A percentile compares a stretch with the other conserved stretches of the same genome.
Conservation (phyloP, 2,797 vertebrate species). For the Enteromius thamalakanensis region DNA sequence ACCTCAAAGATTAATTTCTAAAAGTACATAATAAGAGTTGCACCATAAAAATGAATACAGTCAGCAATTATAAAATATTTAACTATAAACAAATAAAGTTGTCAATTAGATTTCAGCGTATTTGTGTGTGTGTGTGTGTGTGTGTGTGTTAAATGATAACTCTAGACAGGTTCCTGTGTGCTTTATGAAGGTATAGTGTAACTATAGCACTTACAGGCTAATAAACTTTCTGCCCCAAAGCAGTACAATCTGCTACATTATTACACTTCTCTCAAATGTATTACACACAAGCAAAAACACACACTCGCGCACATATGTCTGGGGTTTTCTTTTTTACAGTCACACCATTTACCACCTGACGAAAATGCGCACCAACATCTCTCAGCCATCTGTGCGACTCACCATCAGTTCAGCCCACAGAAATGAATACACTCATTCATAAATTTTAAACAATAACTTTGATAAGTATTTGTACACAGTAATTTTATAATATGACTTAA, state of each 20-base stretch:
- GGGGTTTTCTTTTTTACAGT: neutral
- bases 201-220: slow-evolving; percentile 61
- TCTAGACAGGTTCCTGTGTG: slow-evolving; percentile 46
- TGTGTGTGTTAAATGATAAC: slow-evolving; percentile 3
- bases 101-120: neutral
- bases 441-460: no score
- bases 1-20: neutral
- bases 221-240: slow-evolving; percentile 65
- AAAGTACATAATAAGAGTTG: neutral
- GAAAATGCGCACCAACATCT: slow-evolving; percentile 12
- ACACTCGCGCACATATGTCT: neutral
- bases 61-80: neutral
- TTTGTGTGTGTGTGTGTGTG: neutral
- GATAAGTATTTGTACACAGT: no score
- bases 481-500: no score
- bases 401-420: neutral
- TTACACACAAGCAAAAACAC: slow-evolving; percentile 46
- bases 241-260: slow-evolving; percentile 47
- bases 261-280: slow-evolving; percentile 8
- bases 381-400: neutral
- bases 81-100: neutral
- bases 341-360: slow-evolving; percentile 1
- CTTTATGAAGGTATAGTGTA: slow-evolving; percentile 61
- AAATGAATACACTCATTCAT: neutral
- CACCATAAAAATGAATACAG: neutral